Base-by-base conservation (phyloP, 2,113 vertebrate genomes). In the Rousettus leschenaultii region DNA sequence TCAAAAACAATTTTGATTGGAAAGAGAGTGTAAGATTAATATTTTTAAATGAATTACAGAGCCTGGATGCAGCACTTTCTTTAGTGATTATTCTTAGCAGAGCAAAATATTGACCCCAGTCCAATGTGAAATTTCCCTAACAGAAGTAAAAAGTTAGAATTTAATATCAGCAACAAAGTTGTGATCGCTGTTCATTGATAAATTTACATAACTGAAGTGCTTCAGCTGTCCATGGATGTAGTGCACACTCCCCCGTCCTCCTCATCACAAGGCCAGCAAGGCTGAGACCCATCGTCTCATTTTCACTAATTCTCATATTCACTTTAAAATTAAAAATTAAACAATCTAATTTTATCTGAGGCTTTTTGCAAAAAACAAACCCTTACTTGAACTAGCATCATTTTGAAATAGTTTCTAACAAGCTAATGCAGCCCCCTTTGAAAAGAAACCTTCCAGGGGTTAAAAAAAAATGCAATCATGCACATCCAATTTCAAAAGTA, bases 81-180 rank as follows among this genome's bases (percentile, higher is more conserved):
- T 97, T 96, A 92, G 94, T 97, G 79, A 92, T 97, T 5, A 71
- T 95, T 98, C 68, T 95, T 97, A 93, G 94, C 87, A 95, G 95
- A 98, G 86, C 12, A 87, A 97, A 98, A 92, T 89, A 95, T 91
- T 97, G 82, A 94, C 97, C 83, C 15, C 93, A 86, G 26, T 35
- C 0, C 77, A 48, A 89, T 66, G 38, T 95, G 96, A 97, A 97
- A 98, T 95, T 95, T 95, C 79, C 90, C 87, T 85, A 63, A 75
- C 71, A 77, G 70, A 97, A 89, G 26, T 51, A 51, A 78, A 85
- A 97, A 95, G 91, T 97, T 89, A 96, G 80, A 93, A 95, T 93
- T 95, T 91, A 57, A 70, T 65, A 83, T 33, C 78, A 38, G 38
- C 91, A 33, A 2, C 3, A 75, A 84, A 84, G 78, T 74, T 61